A percentile compares a stretch with the other conserved stretches of the same genome.
These are phyloP conservation scores for Herminia tarsipennalis DNA, from an alignment of 2,888 invertebrate genomes.

Conservation along the genomic window DNA sequence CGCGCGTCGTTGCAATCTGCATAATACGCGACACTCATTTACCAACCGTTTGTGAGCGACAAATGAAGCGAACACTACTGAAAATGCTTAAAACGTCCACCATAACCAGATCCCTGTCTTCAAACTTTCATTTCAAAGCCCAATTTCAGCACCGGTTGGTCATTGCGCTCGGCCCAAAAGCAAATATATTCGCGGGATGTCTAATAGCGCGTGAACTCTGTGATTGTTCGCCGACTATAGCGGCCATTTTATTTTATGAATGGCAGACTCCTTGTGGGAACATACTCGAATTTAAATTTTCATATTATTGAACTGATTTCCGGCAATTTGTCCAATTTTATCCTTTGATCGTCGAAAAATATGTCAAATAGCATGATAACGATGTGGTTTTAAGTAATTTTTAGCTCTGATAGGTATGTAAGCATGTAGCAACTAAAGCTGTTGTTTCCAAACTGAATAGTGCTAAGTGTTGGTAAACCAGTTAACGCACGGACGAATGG, in stretches of 20 bases:
- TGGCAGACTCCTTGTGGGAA: conserved; percentile 46
- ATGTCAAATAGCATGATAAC: not conserved
- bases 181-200: conserved; percentile 62
- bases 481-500: conserved; percentile 15
- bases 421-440: not conserved
- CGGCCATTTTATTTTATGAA: conserved; percentile 59
- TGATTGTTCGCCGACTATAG: conserved; percentile 61
- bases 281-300: conserved; percentile 28
- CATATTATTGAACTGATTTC: conserved; percentile 18
- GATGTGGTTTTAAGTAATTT: not conserved
- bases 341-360: not conserved
- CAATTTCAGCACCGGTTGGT: conserved; percentile 44
- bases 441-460: conserved; percentile 7
- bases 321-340: conserved; percentile 9
- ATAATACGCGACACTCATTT: conserved; percentile 76
- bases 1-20: conserved; percentile 69
- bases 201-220: conserved; percentile 73
- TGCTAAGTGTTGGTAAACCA: conserved; percentile 16
- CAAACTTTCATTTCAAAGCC: conserved; percentile 19
- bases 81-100: conserved; percentile 59
- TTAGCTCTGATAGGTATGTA: conserved; percentile 3
- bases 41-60: conserved; percentile 71
- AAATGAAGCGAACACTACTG: conserved; percentile 71
- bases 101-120: conserved; percentile 44
- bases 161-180: conserved; percentile 49